Conservation (phyloP, 2,888 invertebrate species). For the Acronicta psi region DNA sequence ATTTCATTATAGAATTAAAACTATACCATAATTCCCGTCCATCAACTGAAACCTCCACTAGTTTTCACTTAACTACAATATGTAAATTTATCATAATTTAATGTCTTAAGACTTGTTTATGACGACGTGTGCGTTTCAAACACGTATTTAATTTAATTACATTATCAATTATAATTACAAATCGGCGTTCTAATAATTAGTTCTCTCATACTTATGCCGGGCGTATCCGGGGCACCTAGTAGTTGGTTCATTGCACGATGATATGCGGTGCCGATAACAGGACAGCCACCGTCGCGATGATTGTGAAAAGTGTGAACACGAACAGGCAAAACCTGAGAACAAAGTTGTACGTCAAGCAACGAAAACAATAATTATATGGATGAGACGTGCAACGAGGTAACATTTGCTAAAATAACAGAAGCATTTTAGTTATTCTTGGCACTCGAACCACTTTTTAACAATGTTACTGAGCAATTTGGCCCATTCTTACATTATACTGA, state of each 20-base stretch:
- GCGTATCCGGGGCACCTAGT: constrained; percentile 29
- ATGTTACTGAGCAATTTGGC: too few relatives aligned
- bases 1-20: too few relatives aligned
- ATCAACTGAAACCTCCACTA: constrained; percentile 46
- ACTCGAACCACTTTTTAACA: too few relatives aligned
- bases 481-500: too few relatives aligned
- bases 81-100: constrained; percentile 57
- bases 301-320: constrained; percentile 97
- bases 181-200: constrained; percentile 73
- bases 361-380: not conserved
- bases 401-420: too few relatives aligned
- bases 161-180: constrained; percentile 69
- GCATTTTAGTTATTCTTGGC: too few relatives aligned
- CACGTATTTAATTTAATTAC: constrained; percentile 74
- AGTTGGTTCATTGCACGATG: constrained; percentile 93
- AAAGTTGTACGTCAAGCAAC: constrained; percentile 41
- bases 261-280: constrained; percentile 97
- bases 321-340: constrained; percentile 95
- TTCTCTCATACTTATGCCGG: constrained; percentile 77
- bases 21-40: not conserved
- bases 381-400: constrained; percentile 5
- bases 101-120: constrained; percentile 58
- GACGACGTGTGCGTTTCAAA: constrained; percentile 86
- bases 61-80: constrained; percentile 55
- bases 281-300: constrained; percentile 97